Evolutionary conservation across 2,888 invertebrate species (phyloP).

Genomic region (Standfussiana lucernea): DNA sequence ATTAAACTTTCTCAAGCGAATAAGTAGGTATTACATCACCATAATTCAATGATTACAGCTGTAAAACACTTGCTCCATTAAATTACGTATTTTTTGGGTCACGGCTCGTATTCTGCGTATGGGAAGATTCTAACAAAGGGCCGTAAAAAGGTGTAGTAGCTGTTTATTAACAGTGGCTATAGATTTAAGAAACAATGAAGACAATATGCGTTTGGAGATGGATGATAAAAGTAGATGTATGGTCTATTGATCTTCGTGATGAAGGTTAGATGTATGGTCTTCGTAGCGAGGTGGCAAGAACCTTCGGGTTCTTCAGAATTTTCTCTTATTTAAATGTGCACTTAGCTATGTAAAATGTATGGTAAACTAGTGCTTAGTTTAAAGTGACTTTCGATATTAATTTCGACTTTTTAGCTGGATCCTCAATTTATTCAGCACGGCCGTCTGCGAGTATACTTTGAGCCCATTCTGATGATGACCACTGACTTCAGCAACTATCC

Average conservation of each 20-base stretch:
- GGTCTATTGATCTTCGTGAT: not conserved
- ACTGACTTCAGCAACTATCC: not conserved
- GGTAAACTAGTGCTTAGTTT: not conserved
- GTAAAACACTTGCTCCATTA: conserved; percentile 62
- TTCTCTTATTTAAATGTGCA: conserved; percentile 12
- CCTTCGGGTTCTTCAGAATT: not conserved
- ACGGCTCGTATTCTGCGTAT: conserved; percentile 58
- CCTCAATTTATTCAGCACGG: not conserved
- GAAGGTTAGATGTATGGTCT: not conserved
- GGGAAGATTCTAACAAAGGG: conserved; percentile 66
- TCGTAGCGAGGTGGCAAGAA: not conserved
- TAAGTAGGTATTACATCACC: conserved; percentile 61
- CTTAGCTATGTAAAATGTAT: not conserved
- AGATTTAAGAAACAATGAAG: conserved; percentile 29
- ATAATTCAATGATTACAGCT: conserved; percentile 43
- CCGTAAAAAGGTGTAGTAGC: conserved; percentile 46
- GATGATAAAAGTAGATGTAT: conserved; percentile 15
- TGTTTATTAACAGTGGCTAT: conserved; percentile 36
- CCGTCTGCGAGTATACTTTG: not conserved
- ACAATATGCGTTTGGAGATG: conserved; percentile 21
- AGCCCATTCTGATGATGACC: not conserved
- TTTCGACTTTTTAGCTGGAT: not conserved
- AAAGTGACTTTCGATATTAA: not conserved
- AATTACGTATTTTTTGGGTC: conserved; percentile 67
- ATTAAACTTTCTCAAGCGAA: conserved; percentile 60